Evolutionary conservation across 2,797 vertebrate genomes (phyloP).

Genomic region (Chlorospingus flavigularis): DNA sequence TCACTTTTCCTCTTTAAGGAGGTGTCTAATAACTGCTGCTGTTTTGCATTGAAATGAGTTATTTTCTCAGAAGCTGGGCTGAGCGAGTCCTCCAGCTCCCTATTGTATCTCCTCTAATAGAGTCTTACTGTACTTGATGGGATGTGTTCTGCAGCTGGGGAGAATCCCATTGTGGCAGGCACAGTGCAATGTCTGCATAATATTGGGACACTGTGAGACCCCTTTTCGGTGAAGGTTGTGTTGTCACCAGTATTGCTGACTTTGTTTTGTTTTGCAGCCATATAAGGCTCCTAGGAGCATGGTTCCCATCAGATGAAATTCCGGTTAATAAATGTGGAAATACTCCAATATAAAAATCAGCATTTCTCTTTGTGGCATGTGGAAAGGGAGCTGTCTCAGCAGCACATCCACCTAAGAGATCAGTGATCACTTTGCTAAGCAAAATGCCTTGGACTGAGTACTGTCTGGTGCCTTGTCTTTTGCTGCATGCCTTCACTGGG

Average conservation of each 20-base stretch:
- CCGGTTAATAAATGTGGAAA: background rate
- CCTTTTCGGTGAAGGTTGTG: background rate
- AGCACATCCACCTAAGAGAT: background rate
- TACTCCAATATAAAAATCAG: background rate
- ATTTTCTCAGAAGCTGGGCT: conserved; percentile 66
- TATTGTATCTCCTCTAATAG: conserved; percentile 68
- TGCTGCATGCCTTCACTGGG: background rate
- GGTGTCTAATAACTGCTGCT: conserved; percentile 81
- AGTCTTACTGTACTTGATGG: conserved; percentile 70
- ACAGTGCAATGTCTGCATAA: conserved; percentile 16
- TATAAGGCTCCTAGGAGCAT: background rate
- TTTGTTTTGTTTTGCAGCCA: background rate
- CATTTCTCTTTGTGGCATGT: background rate
- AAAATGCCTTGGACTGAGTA: background rate
- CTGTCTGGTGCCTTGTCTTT: background rate
- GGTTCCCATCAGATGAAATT: background rate
- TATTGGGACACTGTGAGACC: background rate
- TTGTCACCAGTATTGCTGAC: background rate
- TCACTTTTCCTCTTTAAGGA: conserved; percentile 58
- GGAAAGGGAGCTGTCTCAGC: background rate
- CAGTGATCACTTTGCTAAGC: background rate
- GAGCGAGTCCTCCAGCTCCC: conserved; percentile 46
- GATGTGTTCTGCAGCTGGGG: conserved; percentile 63
- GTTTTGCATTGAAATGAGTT: conserved; percentile 90
- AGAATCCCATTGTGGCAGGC: conserved; percentile 59